Conservation (phyloP, 2,113 vertebrate species). For the Progne subis region DNA sequence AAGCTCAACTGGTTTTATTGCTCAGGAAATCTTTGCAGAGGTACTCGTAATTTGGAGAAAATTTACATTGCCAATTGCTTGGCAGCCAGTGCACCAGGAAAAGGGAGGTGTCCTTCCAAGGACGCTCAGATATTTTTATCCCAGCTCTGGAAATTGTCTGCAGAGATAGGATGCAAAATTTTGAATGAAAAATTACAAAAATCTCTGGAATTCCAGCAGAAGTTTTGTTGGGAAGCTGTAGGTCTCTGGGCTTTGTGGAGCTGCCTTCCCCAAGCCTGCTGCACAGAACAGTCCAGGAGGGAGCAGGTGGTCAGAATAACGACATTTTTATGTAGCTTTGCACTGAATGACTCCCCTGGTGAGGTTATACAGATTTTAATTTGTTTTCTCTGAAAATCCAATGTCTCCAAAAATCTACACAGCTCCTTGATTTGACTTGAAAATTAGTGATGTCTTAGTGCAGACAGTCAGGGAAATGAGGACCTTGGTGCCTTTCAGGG, state of each 20-base stretch:
- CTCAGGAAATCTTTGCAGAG: not conserved
- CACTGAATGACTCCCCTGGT: not conserved
- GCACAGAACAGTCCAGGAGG: not conserved
- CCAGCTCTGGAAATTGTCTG: not conserved
- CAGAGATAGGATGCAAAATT: not conserved
- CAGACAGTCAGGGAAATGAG: not conserved
- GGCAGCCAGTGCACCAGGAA: not conserved
- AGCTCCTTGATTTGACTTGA: not conserved
- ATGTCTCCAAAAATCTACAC: not conserved
- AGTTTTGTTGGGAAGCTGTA: not conserved
- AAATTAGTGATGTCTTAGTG: not conserved
- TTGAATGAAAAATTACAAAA: not conserved
- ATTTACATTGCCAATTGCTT: not conserved
- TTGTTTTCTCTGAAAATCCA: not conserved
- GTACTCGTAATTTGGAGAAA: not conserved
- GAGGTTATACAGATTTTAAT: not conserved
- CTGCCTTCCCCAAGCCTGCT: not conserved
- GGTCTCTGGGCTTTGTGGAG: not conserved
- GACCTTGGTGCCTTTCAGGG: not conserved
- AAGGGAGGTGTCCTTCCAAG: not conserved
- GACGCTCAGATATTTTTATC: not conserved
- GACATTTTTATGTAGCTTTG: not conserved
- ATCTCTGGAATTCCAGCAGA: not conserved
- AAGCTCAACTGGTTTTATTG: conserved; percentile 15
- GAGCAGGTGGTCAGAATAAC: not conserved